phyloP scores from a whole-genome alignment of 2,113 vertebrate genomes.

The Eurystomus gularis region DNA sequence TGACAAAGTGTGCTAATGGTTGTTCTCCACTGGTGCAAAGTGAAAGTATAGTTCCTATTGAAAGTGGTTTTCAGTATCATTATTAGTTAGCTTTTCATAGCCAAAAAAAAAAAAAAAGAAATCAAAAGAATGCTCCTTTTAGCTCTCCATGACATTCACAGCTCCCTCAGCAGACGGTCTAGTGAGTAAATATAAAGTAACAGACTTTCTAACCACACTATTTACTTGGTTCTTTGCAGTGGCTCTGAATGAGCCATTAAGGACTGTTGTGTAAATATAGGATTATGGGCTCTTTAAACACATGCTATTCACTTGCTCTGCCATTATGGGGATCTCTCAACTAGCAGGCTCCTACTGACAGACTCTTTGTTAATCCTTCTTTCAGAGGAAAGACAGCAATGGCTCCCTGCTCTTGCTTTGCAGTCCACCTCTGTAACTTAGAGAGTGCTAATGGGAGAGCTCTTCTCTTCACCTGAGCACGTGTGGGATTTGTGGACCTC shows the following conservation, averaged over 20 bases:
- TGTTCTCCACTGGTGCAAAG: conserved; percentile 56
- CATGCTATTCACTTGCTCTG: conserved; percentile 60
- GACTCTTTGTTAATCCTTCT: conserved; percentile 32
- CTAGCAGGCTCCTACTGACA: conserved; percentile 37
- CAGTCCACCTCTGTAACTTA: neutral
- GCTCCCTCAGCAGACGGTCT: conserved; percentile 62
- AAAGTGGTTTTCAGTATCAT: conserved; percentile 47
- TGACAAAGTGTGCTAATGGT: conserved; percentile 58
- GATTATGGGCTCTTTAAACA: conserved; percentile 71
- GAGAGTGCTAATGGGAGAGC: neutral
- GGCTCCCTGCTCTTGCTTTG: neutral
- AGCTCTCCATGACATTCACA: conserved; percentile 59
- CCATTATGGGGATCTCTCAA: conserved; percentile 49
- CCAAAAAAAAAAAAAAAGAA: neutral
- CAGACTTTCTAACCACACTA: conserved; percentile 64
- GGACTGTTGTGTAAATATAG: conserved; percentile 70
- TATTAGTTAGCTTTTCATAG: conserved; percentile 56
- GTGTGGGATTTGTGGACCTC: neutral
- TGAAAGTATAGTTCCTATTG: conserved; percentile 52
- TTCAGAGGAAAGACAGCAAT: neutral
- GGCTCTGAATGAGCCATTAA: conserved; percentile 71
- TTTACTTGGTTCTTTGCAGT: conserved; percentile 69
- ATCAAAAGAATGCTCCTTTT: conserved; percentile 48
- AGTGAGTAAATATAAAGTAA: conserved; percentile 71
- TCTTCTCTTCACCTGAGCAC: neutral